Percentiles rank a stretch among this genome's conserved stretches.
phyloP scores from a whole-genome alignment of 2,797 vertebrate genomes.

The Antennarius maculatus region DNA sequence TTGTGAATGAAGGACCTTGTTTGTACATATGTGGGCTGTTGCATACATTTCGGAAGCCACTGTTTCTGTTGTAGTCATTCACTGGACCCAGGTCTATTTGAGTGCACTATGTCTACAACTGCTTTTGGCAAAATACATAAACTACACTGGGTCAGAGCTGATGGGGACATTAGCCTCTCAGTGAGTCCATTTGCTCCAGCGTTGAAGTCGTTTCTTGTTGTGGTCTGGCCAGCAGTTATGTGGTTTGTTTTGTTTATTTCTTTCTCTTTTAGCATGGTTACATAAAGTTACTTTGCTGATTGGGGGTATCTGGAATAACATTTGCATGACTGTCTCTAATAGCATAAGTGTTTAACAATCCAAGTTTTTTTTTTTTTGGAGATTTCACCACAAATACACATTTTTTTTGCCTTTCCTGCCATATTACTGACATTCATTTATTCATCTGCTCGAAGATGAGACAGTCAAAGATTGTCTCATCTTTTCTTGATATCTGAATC shows the following conservation, averaged over 20 bases:
- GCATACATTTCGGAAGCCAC: background rate
- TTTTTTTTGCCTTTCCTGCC: too few species aligned
- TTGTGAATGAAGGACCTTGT: slow-evolving; percentile 5
- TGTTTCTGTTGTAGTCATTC: background rate
- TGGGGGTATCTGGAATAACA: too few species aligned
- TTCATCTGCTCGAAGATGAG: too few species aligned
- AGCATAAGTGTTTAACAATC: too few species aligned
- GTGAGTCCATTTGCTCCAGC: slow-evolving; percentile 28
- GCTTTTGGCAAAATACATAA: slow-evolving; percentile 14
- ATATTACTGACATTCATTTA: too few species aligned
- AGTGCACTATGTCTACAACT: slow-evolving; percentile 4
- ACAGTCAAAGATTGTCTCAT: too few species aligned
- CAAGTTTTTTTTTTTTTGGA: too few species aligned
- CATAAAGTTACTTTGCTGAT: too few species aligned
- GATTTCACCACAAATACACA: too few species aligned
- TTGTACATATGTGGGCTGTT: background rate
- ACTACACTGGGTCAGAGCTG: background rate
- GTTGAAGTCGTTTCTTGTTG: slow-evolving; percentile 41
- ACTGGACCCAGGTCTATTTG: slow-evolving; percentile 1
- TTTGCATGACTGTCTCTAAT: too few species aligned
- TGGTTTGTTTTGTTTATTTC: background rate
- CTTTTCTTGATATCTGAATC: too few species aligned
- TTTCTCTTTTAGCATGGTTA: too few species aligned
- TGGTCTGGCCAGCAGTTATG: slow-evolving; percentile 19
- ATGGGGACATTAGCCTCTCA: slow-evolving; percentile 39